These are phyloP conservation scores for Hyalella azteca DNA, from an alignment of 2,888 invertebrate species.

Conservation along the genomic window DNA sequence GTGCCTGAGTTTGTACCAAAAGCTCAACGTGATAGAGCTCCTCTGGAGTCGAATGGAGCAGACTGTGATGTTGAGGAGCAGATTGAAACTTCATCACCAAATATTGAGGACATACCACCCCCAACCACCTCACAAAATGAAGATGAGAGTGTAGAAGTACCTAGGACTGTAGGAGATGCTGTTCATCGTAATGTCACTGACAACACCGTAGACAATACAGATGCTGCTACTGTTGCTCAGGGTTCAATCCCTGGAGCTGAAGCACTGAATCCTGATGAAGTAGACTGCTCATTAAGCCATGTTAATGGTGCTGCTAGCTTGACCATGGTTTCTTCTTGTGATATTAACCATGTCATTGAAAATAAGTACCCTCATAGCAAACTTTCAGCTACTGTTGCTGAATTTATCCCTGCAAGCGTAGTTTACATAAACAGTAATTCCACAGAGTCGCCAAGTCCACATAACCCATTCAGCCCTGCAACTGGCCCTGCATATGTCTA, in stretches of 20 bases:
- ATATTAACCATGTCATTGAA: slow-evolving; percentile 1
- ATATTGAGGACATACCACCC: background rate
- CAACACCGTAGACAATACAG: too few relatives aligned
- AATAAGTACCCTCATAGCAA: slow-evolving; percentile 21
- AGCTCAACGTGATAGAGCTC: background rate
- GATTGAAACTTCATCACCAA: background rate
- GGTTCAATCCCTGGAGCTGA: too few relatives aligned
- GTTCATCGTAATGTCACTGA: too few relatives aligned
- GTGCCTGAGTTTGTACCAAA: slow-evolving; percentile 26
- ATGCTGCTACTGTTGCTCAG: too few relatives aligned
- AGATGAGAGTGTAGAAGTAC: too few relatives aligned
- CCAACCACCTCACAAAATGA: too few relatives aligned
- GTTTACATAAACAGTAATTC: background rate
- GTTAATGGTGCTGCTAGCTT: background rate
- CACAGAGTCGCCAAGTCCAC: background rate
- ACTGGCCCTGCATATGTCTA: background rate
- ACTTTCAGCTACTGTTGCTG: background rate
- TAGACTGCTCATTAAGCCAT: background rate
- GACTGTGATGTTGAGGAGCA: background rate
- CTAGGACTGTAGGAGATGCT: too few relatives aligned
- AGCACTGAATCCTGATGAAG: background rate
- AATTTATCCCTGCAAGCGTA: background rate
- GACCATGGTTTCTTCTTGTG: background rate
- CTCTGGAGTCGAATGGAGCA: background rate
- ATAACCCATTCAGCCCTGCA: background rate